Evolutionary conservation across 2,888 invertebrate genomes (phyloP), one percentile per base, ranked within the genome.

Genomic region (Drosophila leonis): DNA sequence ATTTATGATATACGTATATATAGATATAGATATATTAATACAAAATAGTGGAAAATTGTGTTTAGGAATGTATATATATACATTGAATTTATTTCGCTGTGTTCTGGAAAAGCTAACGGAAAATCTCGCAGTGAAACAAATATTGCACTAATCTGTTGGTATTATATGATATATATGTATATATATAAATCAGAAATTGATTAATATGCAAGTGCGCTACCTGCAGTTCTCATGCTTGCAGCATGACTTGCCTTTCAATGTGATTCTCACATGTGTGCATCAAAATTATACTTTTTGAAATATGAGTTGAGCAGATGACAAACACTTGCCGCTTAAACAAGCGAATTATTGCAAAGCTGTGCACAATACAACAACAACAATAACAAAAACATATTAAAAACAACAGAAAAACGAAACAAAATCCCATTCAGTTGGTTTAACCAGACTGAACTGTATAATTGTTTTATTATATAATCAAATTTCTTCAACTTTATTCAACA

Each of bases 401-500:
- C 20, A 20, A 29, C n/a, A 9, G 6, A 27, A 44, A 49, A 12
- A 12, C 29, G 29, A 49, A 31, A 31, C 12, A 18, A 48, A 29
- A n/a, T 13, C 46, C 27, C 5, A 37, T 27, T 4, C 44, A 37
- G 13, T n/a, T 12, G 33, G 20, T 27, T 33, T 4, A 29, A 51
- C 31, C 61, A 9, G 31, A 42, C 18, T 44, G 18, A 48, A 41
- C 33, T 44, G 27, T 49, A 42, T 57, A 59, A 66, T 56, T 51
- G 18, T 33, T 13, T 29, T 33, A 37, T 77, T 77, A 64, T 64
- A 74, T 77, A 74, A 77, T 69, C 24, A 8, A 57, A 54, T 76
- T 68, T 76, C 64, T 73, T 62, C 41, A 78, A 65, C 63, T 79
- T 67, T 79, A 59, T 55, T 64, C 59, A 71, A 75, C 72, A 79